These are phyloP conservation scores for Stegastes partitus DNA, from an alignment of 2,113 vertebrate genomes.

Conservation along the genomic window DNA sequence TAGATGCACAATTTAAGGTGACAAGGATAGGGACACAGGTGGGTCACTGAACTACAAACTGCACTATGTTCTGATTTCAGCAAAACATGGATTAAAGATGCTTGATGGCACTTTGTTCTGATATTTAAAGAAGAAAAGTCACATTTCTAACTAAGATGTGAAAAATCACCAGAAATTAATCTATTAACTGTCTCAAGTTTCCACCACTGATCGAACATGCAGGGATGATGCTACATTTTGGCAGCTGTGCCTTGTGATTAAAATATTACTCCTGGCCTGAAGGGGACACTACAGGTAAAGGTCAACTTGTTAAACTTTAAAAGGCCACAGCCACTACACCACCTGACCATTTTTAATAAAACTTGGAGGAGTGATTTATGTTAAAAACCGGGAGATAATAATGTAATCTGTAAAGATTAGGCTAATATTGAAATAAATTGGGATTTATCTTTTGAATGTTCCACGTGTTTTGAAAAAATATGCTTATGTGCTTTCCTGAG, in stretches of 20 bases:
- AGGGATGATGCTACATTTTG: slow-evolving; percentile 7
- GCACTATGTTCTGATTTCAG: too few relatives aligned
- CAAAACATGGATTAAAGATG: neutral
- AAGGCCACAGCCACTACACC: slow-evolving; percentile 51
- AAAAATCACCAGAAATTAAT: neutral
- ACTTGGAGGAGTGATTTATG: slow-evolving; percentile 40
- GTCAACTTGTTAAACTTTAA: slow-evolving; percentile 63
- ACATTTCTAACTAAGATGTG: slow-evolving; percentile 1
- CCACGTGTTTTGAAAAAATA: neutral
- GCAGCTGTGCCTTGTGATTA: slow-evolving; percentile 31
- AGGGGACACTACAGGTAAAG: slow-evolving; percentile 61
- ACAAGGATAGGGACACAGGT: neutral
- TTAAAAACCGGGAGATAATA: slow-evolving; percentile 6
- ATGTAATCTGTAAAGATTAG: neutral
- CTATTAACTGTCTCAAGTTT: neutral
- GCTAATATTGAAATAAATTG: neutral
- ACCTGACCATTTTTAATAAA: slow-evolving; percentile 32
- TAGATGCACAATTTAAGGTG: neutral
- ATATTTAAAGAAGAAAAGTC: neutral
- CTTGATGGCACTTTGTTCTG: neutral
- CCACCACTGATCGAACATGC: slow-evolving; percentile 6
- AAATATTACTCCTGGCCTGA: slow-evolving; percentile 52
- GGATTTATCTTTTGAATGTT: slow-evolving; percentile 24
- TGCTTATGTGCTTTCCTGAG: neutral
- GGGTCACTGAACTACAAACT: neutral